Evolutionary conservation across 2,797 vertebrate species (phyloP), one percentile per base, ranked within the genome.

Genomic region (Denticeps clupeoides): DNA sequence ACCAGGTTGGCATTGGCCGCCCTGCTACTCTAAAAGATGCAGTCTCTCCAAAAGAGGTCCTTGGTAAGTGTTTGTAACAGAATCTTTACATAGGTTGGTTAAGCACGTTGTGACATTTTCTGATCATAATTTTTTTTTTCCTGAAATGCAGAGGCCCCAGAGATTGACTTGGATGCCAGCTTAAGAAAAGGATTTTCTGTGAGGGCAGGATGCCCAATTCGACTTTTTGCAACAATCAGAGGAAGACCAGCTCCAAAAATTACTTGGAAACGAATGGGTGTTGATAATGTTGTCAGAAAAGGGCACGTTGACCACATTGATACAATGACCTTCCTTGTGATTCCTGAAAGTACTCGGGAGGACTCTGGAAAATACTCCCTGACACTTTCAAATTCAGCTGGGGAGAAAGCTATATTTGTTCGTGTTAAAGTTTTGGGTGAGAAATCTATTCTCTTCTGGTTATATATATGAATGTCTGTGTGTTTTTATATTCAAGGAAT

Each of bases 241-340:
- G 95, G 95, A 72, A 85, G 95, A 38, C 95, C 95, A 4, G 75
- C 90, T 54, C 95, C 95, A 47, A 98, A 87, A 74, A 89, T 99
- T 45, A 95, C 91, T 5, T 99, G 95, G 95, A 90, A 87, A 64
- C 90, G 83, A 65, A 42, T 95, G 44, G 93, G 93, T 46, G 53
- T 97, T 61, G 95, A 99, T 72, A 98, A 97, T 2, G 92, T 97
- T 51, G 67, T 93, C 68, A 87, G 95, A 63, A 87, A 79, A 70
- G 95, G 95, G 59, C 93, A 94, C 43, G 90, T 99, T 15, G 95
- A 99, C 65, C 82, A 96, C 56, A 82, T 99, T 51, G 95, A 99
- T 65, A 90, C 88, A 10, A 99, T 99, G 95, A 87, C 91, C 51
- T 99, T 99, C 83, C 84, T 97, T 54, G 89, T 94, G 48, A 97